Base-by-base conservation (phyloP, 2,888 invertebrate species). In the Drosophila nr. perissopoda region DNA sequence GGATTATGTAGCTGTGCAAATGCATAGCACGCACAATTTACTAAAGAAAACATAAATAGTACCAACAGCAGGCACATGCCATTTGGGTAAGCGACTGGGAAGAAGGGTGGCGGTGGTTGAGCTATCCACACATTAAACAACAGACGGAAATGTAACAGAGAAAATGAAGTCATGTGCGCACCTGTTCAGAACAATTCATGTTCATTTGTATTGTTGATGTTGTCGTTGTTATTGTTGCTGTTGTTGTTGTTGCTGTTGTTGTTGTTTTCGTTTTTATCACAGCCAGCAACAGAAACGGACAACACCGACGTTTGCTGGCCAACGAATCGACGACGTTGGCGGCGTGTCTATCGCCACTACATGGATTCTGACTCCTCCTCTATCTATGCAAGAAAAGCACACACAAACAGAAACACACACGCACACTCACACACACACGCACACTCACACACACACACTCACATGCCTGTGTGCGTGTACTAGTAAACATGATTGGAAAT, bases 101-200 rank as follows among this genome's bases (percentile, higher is more conserved):
- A 1, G 40, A 21, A 31, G 16, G n/a, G 11, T 34, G 51, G 16
- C 6, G 31, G 18, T 36, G 21, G 46, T 38, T 2, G 29, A 52
- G 59, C 59, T 64, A 58, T 71, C 58, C 74, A 79, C 56, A 76
- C 73, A 73, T 73, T 76, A 76, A 74, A 77, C 68, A 78, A 63
- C 73, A 71, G 56, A 61, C 54, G 64, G 73, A 76, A 76, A 76
- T 88, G 86, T 82, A 81, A 68, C 79, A 73, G 84, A 76, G 84
- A 76, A 87, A 87, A 87, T 88, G 87, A 87, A 87, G 87, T 88
- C 87, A 87, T 86, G 87, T 86, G 83, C 85, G 84, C 85, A 86
- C 87, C 89, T 89, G 87, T 81, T 81, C 89, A 79, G 70, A 88
- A 82, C 89, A 88, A 84, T 88, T 87, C 89, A 84, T 88, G 87